Conservation (phyloP, 2,113 vertebrate species). For the Thinocorus orbignyianus region DNA sequence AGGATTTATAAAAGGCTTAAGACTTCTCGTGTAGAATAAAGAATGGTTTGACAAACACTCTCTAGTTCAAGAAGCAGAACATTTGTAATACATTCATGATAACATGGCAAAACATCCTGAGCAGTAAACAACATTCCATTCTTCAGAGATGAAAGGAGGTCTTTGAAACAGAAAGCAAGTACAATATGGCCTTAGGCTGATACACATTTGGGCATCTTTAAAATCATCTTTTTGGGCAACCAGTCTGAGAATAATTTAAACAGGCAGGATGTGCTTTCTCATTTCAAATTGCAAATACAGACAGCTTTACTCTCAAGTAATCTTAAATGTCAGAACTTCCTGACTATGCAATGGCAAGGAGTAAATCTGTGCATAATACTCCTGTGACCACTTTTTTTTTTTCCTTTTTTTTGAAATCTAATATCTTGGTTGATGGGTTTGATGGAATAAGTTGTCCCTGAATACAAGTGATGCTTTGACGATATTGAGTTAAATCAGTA, state of each 20-base stretch:
- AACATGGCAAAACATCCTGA: slow-evolving; percentile 64
- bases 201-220: slow-evolving; percentile 56
- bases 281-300: slow-evolving; percentile 48
- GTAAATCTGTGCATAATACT: neutral
- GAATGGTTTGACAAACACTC: slow-evolving; percentile 5
- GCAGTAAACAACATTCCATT: slow-evolving; percentile 70
- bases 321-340: slow-evolving; percentile 13
- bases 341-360: neutral
- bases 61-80: slow-evolving; percentile 58
- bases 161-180: slow-evolving; percentile 65
- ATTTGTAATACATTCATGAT: slow-evolving; percentile 49
- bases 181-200: slow-evolving; percentile 47
- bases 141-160: slow-evolving; percentile 66
- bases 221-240: slow-evolving; percentile 64
- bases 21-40: slow-evolving; percentile 37
- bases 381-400: neutral
- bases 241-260: slow-evolving; percentile 62
- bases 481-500: neutral
- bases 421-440: neutral
- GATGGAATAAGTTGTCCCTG: neutral
- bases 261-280: slow-evolving; percentile 38
- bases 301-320: slow-evolving; percentile 33
- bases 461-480: neutral
- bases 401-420: neutral
- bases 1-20: slow-evolving; percentile 41